Evolutionary conservation across 2,113 vertebrate species (phyloP), one percentile per base, ranked within the genome.

Genomic region (Perca fluviatilis): DNA sequence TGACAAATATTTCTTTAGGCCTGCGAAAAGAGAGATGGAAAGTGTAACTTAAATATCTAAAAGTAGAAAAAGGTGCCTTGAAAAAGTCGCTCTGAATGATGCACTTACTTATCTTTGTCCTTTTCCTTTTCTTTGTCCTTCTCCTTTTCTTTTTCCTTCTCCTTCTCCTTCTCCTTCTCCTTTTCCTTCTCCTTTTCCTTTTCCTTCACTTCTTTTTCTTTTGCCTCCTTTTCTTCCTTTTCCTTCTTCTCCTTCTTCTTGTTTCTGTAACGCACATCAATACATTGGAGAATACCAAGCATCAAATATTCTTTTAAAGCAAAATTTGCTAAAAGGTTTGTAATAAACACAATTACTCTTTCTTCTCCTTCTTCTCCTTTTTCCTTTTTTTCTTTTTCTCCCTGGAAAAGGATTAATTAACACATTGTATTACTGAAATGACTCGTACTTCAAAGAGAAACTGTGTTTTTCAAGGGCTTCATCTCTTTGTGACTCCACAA

Each of bases 1-100:
- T 96, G 79, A 98, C 89, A 75, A 93, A 94, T 69, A 96, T 75
- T 90, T 98, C 97, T 85, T 93, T 94, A 77, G 94, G 92, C 87
- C 98, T 91, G 56, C 46, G 19, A 46, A 49, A 79, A 71, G 6
- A 74, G 19, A 65, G 61, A 74, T 21, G 77, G 4, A 65, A 69
- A 73, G 14, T 46, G 5, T 9, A 25, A 47, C 75, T 69, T 6
- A 69, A 92, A 79, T 65, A 91, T n/a, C 1, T 18, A 2, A 46
- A 36, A 15, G 27, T 1, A 43, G 11, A 54, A 56, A 53, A 53
- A 70, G 16, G 9, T 65, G 6, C 4, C 21, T 56, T 14, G 5
- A 40, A 5, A 5, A 80, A 23, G 21, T 54, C 1, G 1, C 21
- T 51, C 21, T 56, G 18, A 58, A 61, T 69, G 1, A 40, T 66